These are phyloP conservation scores for Nicator chloris DNA, from an alignment of 2,113 vertebrate genomes.

Conservation along the genomic window DNA sequence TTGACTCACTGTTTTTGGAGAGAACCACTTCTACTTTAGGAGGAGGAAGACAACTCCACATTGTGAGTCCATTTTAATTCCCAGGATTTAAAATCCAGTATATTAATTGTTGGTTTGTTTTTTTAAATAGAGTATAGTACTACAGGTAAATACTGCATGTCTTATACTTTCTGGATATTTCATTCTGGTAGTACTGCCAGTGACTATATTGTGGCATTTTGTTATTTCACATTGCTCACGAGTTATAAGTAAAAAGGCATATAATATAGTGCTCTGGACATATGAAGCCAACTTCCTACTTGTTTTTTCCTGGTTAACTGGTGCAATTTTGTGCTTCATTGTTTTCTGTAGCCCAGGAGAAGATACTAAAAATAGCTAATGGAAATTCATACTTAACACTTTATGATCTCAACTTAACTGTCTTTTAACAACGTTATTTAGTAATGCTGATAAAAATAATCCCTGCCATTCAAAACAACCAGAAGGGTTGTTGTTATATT, in stretches of 20 bases:
- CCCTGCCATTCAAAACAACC: neutral
- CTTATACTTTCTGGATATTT: neutral
- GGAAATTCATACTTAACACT: neutral
- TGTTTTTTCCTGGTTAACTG: neutral
- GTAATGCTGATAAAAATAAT: neutral
- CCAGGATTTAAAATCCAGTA: neutral
- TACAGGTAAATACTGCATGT: neutral
- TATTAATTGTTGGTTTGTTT: neutral
- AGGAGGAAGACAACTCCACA: neutral
- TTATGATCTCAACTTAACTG: neutral
- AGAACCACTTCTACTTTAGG: neutral
- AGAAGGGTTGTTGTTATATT: neutral
- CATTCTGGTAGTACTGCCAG: neutral
- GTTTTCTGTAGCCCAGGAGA: neutral
- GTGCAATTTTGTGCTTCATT: neutral
- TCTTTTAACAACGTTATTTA: neutral
- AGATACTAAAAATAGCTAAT: neutral
- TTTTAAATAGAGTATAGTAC: neutral
- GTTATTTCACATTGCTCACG: neutral
- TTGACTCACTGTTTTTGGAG: neutral
- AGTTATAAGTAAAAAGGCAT: neutral
- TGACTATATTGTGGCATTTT: neutral
- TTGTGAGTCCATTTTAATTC: neutral
- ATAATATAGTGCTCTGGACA: neutral
- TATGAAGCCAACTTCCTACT: neutral